Percentiles rank a stretch among this genome's conserved stretches.
phyloP scores from a whole-genome alignment of 2,888 invertebrate species.

The Drosophila acutilabella region DNA sequence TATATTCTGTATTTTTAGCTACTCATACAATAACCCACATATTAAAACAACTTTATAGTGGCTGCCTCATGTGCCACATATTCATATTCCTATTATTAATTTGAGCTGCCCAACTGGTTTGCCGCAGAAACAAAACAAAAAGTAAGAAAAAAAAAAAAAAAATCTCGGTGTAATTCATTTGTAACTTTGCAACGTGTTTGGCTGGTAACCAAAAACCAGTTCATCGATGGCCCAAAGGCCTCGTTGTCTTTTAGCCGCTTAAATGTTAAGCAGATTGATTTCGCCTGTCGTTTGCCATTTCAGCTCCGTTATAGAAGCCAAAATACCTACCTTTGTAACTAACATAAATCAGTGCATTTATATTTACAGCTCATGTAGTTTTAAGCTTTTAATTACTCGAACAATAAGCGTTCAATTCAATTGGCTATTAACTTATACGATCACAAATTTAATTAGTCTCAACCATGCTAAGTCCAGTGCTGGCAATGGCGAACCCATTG shows the following conservation, averaged over 20 bases:
- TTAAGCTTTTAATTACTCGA: slow-evolving; percentile 4
- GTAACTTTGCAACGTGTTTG: slow-evolving; percentile 64
- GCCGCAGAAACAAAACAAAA: slow-evolving; percentile 29
- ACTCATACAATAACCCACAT: slow-evolving; percentile 56
- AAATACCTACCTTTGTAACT: slow-evolving; percentile 49
- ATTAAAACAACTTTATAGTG: slow-evolving; percentile 21
- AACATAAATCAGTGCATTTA: background rate
- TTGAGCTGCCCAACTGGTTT: slow-evolving; percentile 71
- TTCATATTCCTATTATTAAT: slow-evolving; percentile 69
- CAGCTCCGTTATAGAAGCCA: slow-evolving; percentile 68
- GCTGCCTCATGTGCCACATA: slow-evolving; percentile 62
- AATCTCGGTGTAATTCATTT: slow-evolving; percentile 61
- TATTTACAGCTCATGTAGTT: background rate
- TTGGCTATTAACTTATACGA: slow-evolving; percentile 4
- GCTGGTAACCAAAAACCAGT: slow-evolving; percentile 57
- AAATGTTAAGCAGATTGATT: slow-evolving; percentile 79
- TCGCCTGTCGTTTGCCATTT: slow-evolving; percentile 53
- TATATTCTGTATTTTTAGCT: slow-evolving; percentile 64
- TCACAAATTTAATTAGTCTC: slow-evolving; percentile 1
- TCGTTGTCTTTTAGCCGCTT: slow-evolving; percentile 53
- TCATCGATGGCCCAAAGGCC: slow-evolving; percentile 62
- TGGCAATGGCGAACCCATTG: background rate
- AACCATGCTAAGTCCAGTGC: slow-evolving; percentile 3
- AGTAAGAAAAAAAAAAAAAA: too few relatives aligned
- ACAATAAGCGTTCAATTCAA: background rate